A percentile compares a stretch with the other conserved stretches of the same genome.
Conservation (phyloP, 2,797 vertebrate species). For the Sphaeramia orbicularis region DNA sequence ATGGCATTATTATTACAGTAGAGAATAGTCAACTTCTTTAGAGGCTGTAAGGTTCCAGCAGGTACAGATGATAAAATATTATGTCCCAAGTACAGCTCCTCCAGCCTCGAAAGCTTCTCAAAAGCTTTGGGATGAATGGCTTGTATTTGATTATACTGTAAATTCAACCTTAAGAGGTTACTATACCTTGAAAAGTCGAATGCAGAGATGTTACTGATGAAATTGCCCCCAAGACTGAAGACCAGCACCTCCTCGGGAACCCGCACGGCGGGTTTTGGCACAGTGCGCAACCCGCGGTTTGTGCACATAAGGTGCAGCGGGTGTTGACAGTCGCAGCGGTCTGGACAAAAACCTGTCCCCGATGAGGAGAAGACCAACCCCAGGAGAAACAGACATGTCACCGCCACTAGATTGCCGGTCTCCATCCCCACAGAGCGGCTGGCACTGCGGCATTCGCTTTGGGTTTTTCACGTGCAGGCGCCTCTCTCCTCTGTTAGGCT, state of each 20-base stretch:
- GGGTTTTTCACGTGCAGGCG: constrained; percentile 60
- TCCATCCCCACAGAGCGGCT: constrained; percentile 82
- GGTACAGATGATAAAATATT: constrained; percentile 87
- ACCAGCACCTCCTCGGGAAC: constrained; percentile 86
- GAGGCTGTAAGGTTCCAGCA: constrained; percentile 85
- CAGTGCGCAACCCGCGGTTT: constrained; percentile 91
- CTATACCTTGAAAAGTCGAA: constrained; percentile 89
- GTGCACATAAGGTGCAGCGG: constrained; percentile 92
- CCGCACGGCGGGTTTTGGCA: constrained; percentile 84
- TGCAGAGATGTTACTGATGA: constrained; percentile 91
- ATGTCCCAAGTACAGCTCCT: constrained; percentile 95
- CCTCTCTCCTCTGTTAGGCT: constrained; percentile 44
- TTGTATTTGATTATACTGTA: constrained; percentile 95
- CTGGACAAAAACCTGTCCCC: constrained; percentile 85
- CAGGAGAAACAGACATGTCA: constrained; percentile 74
- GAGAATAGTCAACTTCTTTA: constrained; percentile 90
- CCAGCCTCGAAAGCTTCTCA: constrained; percentile 87
- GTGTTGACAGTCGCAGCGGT: constrained; percentile 93
- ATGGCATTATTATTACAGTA: constrained; percentile 92
- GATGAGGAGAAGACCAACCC: constrained; percentile 73
- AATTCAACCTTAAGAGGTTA: constrained; percentile 89
- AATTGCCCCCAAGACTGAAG: constrained; percentile 95
- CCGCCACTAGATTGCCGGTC: constrained; percentile 52
- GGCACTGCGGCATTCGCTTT: constrained; percentile 61
- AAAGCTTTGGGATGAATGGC: constrained; percentile 91